A percentile compares a stretch with the other conserved stretches of the same genome.
phyloP scores from a whole-genome alignment of 2,113 vertebrate genomes.

The Erpornis zantholeuca region DNA sequence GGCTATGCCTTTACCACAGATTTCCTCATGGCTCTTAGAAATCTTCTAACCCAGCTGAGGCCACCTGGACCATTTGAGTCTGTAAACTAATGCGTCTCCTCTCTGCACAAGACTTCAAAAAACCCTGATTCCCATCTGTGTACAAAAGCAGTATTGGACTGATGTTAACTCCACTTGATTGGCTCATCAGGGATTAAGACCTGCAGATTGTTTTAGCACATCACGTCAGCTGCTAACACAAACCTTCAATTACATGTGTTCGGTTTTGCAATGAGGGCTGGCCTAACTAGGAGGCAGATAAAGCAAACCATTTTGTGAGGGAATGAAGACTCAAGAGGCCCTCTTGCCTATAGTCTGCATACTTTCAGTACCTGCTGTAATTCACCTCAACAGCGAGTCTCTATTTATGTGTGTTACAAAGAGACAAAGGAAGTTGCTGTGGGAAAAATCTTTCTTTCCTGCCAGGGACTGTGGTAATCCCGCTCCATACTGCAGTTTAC shows the following conservation, averaged over 20 bases:
- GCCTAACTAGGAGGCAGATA: conserved; percentile 1
- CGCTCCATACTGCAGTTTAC: neutral
- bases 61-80: conserved; percentile 2
- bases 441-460: conserved; percentile 10
- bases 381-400: conserved; percentile 2
- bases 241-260: neutral
- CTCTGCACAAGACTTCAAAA: conserved; percentile 40
- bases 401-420: neutral
- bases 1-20: conserved; percentile 24
- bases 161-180: conserved; percentile 19
- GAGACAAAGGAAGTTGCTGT: conserved; percentile 26
- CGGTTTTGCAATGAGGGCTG: neutral
- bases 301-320: neutral
- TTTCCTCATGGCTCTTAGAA: conserved; percentile 33
- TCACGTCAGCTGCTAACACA: neutral
- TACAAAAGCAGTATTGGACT: conserved; percentile 16
- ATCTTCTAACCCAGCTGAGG: conserved; percentile 17
- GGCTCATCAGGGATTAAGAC: conserved; percentile 19
- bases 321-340: conserved; percentile 23
- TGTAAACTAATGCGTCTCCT: neutral
- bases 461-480: neutral
- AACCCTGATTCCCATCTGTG: neutral
- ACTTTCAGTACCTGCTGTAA: conserved; percentile 47
- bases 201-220: conserved; percentile 20
- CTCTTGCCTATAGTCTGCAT: neutral